Percentiles rank a stretch among this genome's conserved stretches.
These are phyloP conservation scores for Heliconius cydno DNA, from an alignment of 2,888 invertebrate species.

Conservation along the genomic window DNA sequence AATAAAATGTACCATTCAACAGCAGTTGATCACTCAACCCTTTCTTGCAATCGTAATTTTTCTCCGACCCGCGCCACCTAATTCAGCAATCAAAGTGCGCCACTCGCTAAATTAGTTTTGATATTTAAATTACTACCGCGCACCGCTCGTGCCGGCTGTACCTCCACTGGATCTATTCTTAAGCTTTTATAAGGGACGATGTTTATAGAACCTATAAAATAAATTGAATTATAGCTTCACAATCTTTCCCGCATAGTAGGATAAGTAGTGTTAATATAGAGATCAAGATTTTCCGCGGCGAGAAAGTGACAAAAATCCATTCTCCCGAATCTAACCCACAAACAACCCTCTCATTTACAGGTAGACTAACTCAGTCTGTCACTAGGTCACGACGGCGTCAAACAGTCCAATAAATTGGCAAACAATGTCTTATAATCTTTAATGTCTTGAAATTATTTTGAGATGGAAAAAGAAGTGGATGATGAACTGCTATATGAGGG, in stretches of 20 bases:
- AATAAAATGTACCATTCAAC: neutral
- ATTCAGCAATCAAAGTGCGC: slow-evolving; percentile 73
- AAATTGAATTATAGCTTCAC: neutral
- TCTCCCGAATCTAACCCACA: no score
- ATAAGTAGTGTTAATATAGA: neutral
- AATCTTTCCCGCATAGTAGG: neutral
- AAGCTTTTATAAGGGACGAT: slow-evolving; percentile 37
- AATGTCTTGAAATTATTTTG: no score
- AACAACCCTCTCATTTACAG: neutral
- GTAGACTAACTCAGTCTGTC: no score
- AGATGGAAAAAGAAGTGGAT: no score
- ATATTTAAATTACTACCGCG: slow-evolving; percentile 75
- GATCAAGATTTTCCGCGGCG: neutral
- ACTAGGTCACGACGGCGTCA: no score
- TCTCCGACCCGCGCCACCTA: slow-evolving; percentile 55
- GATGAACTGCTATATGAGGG: no score
- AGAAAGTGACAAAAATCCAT: neutral
- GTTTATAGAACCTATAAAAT: neutral
- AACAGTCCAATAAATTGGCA: no score
- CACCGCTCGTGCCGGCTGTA: slow-evolving; percentile 57
- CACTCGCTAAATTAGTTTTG: slow-evolving; percentile 79
- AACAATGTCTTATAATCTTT: no score
- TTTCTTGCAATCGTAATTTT: slow-evolving; percentile 55
- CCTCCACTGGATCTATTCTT: slow-evolving; percentile 41
- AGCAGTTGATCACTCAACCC: slow-evolving; percentile 53